Percentiles rank a stretch among this genome's conserved stretches.
Evolutionary conservation across 2,797 vertebrate species (phyloP).

Genomic region (Acrossocheilus wenchowensis): DNA sequence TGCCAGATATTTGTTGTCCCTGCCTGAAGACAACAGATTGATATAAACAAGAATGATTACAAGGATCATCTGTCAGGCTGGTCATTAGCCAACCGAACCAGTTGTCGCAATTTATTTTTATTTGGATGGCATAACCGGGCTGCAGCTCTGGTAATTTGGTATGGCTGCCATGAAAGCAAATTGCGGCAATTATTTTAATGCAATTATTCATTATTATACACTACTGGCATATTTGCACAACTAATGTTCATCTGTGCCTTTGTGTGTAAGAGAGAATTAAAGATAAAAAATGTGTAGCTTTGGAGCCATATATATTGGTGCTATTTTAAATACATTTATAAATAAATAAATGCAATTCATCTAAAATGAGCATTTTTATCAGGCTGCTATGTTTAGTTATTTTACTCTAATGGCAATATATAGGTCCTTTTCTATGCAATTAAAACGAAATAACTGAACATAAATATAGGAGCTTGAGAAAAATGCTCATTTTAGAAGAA

Average conservation of each 20-base stretch:
- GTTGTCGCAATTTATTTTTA: constrained; percentile 53
- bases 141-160: constrained; percentile 20
- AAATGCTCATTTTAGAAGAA: too few relatives aligned
- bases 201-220: constrained; percentile 44
- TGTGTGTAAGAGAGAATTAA: neutral
- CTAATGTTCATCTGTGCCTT: neutral
- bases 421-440: too few relatives aligned
- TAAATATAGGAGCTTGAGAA: too few relatives aligned
- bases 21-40: constrained; percentile 40
- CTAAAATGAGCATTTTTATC: too few relatives aligned
- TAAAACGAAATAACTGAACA: too few relatives aligned
- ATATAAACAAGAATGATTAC: constrained; percentile 52
- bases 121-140: constrained; percentile 41
- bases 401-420: too few relatives aligned
- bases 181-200: constrained; percentile 38
- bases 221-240: constrained; percentile 24
- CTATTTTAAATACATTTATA: neutral
- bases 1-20: constrained; percentile 25
- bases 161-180: constrained; percentile 29
- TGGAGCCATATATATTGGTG: neutral
- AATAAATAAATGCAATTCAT: neutral
- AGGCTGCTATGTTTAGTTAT: too few relatives aligned
- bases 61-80: constrained; percentile 53
- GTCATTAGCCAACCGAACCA: constrained; percentile 52
- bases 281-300: neutral